Evolutionary conservation across 2,113 vertebrate species (phyloP).

Genomic region (Telmatochromis sp.): DNA sequence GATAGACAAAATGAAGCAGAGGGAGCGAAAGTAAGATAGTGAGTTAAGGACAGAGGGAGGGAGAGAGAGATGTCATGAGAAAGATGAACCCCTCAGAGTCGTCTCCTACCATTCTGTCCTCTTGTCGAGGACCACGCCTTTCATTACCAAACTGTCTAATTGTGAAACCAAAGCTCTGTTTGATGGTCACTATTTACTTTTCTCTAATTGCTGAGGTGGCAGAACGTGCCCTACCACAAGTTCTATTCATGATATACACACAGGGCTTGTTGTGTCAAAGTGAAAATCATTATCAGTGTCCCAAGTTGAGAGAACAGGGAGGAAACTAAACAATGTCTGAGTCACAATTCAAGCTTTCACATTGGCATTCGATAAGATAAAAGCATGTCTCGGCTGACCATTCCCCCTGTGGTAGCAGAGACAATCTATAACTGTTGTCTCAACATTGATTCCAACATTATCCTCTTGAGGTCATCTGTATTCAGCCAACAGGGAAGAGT

Average conservation of each 20-base stretch:
- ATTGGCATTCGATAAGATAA: conserved; percentile 7
- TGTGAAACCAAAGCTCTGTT: not conserved
- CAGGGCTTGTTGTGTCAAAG: not conserved
- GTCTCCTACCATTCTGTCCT: conserved; percentile 42
- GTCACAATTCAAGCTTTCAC: not conserved
- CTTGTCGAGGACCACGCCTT: conserved; percentile 28
- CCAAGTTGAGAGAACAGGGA: not conserved
- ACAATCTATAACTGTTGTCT: conserved; percentile 47
- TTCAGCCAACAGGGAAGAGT: conserved; percentile 19
- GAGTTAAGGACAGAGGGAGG: not conserved
- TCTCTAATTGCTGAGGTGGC: not conserved
- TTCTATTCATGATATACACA: not conserved
- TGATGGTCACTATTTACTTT: conserved; percentile 23
- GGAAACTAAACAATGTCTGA: not conserved
- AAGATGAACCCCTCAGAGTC: conserved; percentile 39
- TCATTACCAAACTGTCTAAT: conserved; percentile 38
- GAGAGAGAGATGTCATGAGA: conserved; percentile 12
- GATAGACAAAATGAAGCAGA: conserved; percentile 20
- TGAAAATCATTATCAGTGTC: not conserved
- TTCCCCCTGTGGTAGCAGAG: conserved; percentile 6
- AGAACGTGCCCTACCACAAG: not conserved
- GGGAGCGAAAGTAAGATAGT: not conserved
- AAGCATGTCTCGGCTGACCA: not conserved
- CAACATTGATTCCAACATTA: conserved; percentile 53
- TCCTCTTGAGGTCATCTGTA: conserved; percentile 48